A percentile compares a stretch with the other conserved stretches of the same genome.
phyloP scores from a whole-genome alignment of 1,140 invertebrate genomes.

The Lasioglossum baleicum region DNA sequence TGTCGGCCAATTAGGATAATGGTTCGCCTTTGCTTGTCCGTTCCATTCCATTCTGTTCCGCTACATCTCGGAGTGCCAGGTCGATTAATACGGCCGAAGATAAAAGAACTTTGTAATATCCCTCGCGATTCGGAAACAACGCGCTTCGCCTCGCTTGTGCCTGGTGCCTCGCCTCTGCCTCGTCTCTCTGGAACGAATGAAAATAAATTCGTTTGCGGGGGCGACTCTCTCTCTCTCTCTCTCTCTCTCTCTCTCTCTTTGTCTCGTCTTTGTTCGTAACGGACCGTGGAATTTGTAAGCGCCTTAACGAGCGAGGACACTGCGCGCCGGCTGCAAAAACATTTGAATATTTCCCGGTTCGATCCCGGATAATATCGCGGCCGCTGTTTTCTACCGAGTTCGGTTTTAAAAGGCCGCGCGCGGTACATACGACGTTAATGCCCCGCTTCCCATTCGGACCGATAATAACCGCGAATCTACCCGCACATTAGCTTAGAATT shows the following conservation, averaged over 20 bases:
- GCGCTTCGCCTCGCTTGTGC: too few relatives aligned
- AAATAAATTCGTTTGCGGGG: constrained; percentile 20
- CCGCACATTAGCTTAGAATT: too few relatives aligned
- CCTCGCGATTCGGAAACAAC: constrained; percentile 27
- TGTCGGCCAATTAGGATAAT: constrained; percentile 52
- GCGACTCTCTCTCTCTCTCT: too few relatives aligned
- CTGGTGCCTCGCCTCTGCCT: too few relatives aligned
- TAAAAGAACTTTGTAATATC: constrained; percentile 22
- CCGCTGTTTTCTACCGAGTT: too few relatives aligned
- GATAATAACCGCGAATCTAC: too few relatives aligned
- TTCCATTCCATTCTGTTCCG: neutral
- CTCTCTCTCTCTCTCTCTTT: too few relatives aligned
- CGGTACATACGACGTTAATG: neutral
- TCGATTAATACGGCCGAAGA: constrained; percentile 33
- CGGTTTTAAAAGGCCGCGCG: neutral
- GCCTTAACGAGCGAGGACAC: neutral
- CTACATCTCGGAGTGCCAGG: constrained; percentile 19
- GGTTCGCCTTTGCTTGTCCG: constrained; percentile 31
- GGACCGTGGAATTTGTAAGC: neutral
- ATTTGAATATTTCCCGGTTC: neutral
- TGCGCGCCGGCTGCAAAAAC: neutral
- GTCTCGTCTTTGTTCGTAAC: too few relatives aligned
- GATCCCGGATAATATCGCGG: neutral
- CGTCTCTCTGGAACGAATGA: neutral
- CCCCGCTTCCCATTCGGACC: too few relatives aligned